phyloP scores from a whole-genome alignment of 30 jellyfish, hydroid and myxozoan species.

The Mastigias papua region DNA sequence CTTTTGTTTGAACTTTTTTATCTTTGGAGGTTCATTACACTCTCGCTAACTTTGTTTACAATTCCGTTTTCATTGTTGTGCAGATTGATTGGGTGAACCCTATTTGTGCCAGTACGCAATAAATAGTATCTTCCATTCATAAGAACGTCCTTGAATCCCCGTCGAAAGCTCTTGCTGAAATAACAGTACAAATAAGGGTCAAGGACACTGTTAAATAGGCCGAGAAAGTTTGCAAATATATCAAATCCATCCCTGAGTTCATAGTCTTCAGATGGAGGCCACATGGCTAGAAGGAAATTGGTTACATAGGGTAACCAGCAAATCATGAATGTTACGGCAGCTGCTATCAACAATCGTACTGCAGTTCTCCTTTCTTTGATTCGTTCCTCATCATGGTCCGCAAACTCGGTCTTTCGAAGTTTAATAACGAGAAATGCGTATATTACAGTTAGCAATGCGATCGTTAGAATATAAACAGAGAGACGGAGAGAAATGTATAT shows the following conservation, averaged over 20 bases:
- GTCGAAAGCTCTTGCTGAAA: conserved; percentile 54
- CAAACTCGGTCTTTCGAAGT: conserved; percentile 19
- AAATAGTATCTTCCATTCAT: conserved; percentile 21
- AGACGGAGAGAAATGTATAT: conserved; percentile 39
- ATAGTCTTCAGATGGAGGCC: conserved; percentile 60
- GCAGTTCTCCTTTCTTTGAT: conserved; percentile 53
- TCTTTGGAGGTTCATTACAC: background rate
- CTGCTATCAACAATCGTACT: conserved; percentile 46
- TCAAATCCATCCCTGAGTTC: conserved; percentile 49
- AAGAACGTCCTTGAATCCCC: conserved; percentile 52
- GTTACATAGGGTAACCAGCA: conserved; percentile 70
- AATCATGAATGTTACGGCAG: conserved; percentile 40
- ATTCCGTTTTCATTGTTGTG: background rate
- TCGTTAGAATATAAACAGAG: conserved; percentile 42
- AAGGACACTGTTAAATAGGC: conserved; percentile 62
- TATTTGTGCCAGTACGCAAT: background rate
- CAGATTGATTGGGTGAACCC: conserved; percentile 19
- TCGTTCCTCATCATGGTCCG: conserved; percentile 43
- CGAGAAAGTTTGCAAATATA: conserved; percentile 54
- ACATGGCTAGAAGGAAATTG: conserved; percentile 34
- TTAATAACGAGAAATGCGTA: conserved; percentile 44
- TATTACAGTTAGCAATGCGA: conserved; percentile 11
- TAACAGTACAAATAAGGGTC: conserved; percentile 68
- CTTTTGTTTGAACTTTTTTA: background rate
- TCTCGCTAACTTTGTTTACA: background rate